A percentile compares a stretch with the other conserved stretches of the same genome.
Evolutionary conservation across 2,888 invertebrate species (phyloP).

Genomic region (Caenorhabditis sp.): DNA sequence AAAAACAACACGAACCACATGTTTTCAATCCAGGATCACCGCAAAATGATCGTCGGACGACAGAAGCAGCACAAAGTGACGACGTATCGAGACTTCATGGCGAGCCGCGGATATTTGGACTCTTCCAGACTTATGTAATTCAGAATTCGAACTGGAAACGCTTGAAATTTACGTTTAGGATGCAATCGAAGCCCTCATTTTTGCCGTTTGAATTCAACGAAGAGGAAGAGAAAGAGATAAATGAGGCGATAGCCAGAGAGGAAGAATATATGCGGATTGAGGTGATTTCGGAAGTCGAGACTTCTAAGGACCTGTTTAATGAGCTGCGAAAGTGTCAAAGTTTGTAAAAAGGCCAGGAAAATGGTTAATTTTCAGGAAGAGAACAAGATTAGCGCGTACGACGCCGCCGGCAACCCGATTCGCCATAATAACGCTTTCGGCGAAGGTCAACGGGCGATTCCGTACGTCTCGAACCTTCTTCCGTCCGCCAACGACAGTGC

Average conservation of each 20-base stretch:
- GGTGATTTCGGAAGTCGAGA: too few relatives aligned
- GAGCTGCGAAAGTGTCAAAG: too few relatives aligned
- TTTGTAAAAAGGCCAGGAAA: too few relatives aligned
- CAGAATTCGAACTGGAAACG: too few relatives aligned
- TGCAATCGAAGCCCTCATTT: conserved; percentile 44
- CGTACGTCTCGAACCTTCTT: conserved; percentile 62
- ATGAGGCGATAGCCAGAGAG: conserved; percentile 68
- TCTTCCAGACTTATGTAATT: conserved; percentile 38
- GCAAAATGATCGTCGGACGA: conserved; percentile 13
- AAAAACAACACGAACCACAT: background rate
- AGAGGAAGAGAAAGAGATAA: conserved; percentile 71
- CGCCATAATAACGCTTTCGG: background rate
- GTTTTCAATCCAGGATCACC: conserved; percentile 17
- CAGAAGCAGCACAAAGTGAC: conserved; percentile 42
- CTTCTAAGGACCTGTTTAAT: too few relatives aligned
- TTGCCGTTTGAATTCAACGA: conserved; percentile 71
- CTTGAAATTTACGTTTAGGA: conserved; percentile 24
- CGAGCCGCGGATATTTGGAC: conserved; percentile 49
- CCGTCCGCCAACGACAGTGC: conserved; percentile 56
- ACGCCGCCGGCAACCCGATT: conserved; percentile 22
- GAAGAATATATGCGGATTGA: conserved; percentile 66
- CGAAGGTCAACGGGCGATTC: conserved; percentile 12
- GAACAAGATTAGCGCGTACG: conserved; percentile 35
- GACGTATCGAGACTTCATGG: conserved; percentile 55
- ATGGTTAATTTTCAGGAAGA: conserved; percentile 40